Evolutionary conservation across 1,140 invertebrate species (phyloP).

Genomic region (Drosophila persimilis): DNA sequence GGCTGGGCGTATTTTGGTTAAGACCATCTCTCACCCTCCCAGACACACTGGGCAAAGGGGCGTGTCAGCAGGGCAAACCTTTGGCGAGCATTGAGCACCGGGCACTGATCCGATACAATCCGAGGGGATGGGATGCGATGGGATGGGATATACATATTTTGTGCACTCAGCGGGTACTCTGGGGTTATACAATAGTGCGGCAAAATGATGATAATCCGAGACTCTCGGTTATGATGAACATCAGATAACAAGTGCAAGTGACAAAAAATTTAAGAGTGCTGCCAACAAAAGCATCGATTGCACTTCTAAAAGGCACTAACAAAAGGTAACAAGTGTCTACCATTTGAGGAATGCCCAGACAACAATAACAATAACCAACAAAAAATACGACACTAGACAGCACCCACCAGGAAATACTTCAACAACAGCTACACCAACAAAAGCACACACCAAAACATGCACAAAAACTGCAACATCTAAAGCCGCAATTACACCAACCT

Average conservation of each 20-base stretch:
- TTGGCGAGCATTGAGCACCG: constrained; percentile 2
- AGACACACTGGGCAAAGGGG: background rate
- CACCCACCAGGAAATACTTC: constrained; percentile 26
- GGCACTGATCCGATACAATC: background rate
- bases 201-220: constrained; percentile 7
- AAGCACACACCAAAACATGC: constrained; percentile 28
- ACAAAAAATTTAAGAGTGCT: too few relatives aligned
- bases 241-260: constrained; percentile 68
- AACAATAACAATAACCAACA: constrained; percentile 2
- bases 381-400: background rate
- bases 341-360: constrained; percentile 60
- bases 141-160: constrained; percentile 17
- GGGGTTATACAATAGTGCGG: constrained; percentile 57
- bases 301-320: constrained; percentile 28
- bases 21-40: too few relatives aligned
- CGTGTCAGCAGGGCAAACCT: constrained; percentile 25
- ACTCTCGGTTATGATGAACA: constrained; percentile 8
- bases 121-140: constrained; percentile 8
- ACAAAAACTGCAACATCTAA: too few relatives aligned
- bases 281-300: too few relatives aligned
- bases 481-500: constrained; percentile 16
- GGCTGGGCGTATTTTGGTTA: constrained; percentile 16
- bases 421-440: constrained; percentile 59
- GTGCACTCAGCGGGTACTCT: constrained; percentile 15
- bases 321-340: constrained; percentile 69